phyloP scores from a whole-genome alignment of 2,113 vertebrate species.

The Pseudonaja textilis region DNA sequence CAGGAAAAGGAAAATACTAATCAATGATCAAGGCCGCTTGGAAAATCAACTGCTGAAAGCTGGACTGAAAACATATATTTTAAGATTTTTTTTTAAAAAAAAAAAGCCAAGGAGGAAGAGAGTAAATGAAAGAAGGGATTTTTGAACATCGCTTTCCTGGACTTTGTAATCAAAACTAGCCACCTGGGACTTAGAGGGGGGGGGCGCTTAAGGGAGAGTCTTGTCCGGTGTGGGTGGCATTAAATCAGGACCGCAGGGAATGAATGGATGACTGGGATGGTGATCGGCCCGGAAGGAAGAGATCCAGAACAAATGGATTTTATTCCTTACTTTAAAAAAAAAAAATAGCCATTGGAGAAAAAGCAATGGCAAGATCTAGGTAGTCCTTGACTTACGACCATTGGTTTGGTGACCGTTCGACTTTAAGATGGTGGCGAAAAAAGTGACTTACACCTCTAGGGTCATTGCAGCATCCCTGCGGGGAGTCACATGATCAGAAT shows the following conservation, averaged over 20 bases:
- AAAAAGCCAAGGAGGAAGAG: background rate
- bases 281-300: background rate
- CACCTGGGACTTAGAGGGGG: background rate
- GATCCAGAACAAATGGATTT: background rate
- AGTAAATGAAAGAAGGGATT: background rate
- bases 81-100: background rate
- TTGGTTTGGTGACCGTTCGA: too few relatives aligned
- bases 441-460: too few relatives aligned
- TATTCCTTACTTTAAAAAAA: background rate
- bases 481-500: too few relatives aligned
- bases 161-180: conserved; percentile 15
- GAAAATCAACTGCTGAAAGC: conserved; percentile 14
- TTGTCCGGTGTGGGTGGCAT: background rate
- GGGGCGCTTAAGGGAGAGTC: too few relatives aligned
- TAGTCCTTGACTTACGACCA: too few relatives aligned
- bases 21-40: conserved; percentile 2
- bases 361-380: too few relatives aligned
- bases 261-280: background rate
- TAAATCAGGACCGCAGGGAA: background rate
- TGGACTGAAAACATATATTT: conserved; percentile 27
- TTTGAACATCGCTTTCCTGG: background rate
- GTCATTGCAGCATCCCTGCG: too few relatives aligned
- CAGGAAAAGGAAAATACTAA: conserved; percentile 10
- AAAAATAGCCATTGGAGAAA: background rate
- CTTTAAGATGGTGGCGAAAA: too few relatives aligned